phyloP scores from a whole-genome alignment of 2,113 vertebrate genomes.

The Lathamus discolor region DNA sequence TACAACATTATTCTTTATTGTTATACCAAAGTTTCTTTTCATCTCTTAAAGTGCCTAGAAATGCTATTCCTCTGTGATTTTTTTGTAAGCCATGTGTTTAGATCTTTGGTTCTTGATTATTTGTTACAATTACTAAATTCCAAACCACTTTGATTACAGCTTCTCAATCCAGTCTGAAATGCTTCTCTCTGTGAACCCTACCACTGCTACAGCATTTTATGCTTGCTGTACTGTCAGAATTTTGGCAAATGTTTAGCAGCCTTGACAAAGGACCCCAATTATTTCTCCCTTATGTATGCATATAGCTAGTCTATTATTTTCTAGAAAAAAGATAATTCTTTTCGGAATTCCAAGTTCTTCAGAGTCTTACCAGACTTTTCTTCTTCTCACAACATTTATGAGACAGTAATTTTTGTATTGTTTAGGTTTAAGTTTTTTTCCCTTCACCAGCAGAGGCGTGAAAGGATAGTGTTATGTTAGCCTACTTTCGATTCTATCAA shows the following conservation, averaged over 20 bases:
- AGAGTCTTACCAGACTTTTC: background rate
- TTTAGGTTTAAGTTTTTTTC: background rate
- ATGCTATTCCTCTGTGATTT: background rate
- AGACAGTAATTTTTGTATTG: accelerated
- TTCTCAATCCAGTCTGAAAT: background rate
- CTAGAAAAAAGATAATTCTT: background rate
- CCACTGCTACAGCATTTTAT: background rate
- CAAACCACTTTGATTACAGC: background rate
- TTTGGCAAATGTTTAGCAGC: background rate
- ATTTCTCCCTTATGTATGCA: background rate
- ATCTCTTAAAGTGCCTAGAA: background rate
- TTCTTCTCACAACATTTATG: background rate
- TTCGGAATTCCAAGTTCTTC: background rate
- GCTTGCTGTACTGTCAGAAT: background rate
- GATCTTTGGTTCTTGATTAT: background rate
- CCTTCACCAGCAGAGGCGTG: background rate
- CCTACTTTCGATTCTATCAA: background rate
- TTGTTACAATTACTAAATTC: background rate
- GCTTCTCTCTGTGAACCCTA: background rate
- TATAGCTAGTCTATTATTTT: background rate
- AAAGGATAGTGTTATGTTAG: background rate
- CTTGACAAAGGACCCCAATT: background rate
- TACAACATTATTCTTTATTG: background rate
- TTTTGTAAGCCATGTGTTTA: background rate
- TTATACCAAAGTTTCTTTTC: background rate